Evolutionary conservation across 2,888 invertebrate species (phyloP).

Genomic region (Ferrisia virgata): DNA sequence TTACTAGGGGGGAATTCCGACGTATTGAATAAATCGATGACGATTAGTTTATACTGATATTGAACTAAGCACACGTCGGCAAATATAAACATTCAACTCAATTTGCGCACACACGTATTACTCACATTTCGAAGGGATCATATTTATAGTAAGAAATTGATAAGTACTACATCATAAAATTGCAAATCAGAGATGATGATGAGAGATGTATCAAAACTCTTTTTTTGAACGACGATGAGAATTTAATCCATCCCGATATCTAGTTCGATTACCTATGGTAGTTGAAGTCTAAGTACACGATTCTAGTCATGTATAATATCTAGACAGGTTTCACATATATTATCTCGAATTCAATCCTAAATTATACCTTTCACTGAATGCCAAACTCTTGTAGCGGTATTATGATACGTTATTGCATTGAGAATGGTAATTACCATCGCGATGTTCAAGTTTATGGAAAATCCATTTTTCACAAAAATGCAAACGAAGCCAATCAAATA

Average conservation of each 20-base stretch:
- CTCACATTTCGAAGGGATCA: too few species aligned
- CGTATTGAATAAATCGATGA: neutral
- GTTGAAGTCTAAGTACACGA: neutral
- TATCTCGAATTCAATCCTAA: neutral
- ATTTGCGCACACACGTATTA: neutral
- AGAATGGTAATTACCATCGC: neutral
- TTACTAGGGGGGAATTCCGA: neutral
- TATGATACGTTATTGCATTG: neutral
- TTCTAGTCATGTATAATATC: too few species aligned
- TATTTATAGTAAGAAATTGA: too few species aligned
- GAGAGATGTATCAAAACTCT: too few species aligned
- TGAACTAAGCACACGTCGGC: neutral
- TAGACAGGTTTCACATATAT: too few species aligned
- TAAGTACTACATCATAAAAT: too few species aligned
- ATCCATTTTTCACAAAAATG: constrained; percentile 5
- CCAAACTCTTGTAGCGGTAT: neutral
- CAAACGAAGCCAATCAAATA: neutral
- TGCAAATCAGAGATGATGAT: too few species aligned
- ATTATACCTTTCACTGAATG: neutral
- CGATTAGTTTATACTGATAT: neutral
- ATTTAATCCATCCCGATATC: too few species aligned
- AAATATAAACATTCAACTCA: neutral
- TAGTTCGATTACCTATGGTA: neutral
- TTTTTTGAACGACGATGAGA: too few species aligned
- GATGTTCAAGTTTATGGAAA: constrained; percentile 13